Conservation (phyloP, 2,888 invertebrate genomes). For the Nomada hirtipes region DNA sequence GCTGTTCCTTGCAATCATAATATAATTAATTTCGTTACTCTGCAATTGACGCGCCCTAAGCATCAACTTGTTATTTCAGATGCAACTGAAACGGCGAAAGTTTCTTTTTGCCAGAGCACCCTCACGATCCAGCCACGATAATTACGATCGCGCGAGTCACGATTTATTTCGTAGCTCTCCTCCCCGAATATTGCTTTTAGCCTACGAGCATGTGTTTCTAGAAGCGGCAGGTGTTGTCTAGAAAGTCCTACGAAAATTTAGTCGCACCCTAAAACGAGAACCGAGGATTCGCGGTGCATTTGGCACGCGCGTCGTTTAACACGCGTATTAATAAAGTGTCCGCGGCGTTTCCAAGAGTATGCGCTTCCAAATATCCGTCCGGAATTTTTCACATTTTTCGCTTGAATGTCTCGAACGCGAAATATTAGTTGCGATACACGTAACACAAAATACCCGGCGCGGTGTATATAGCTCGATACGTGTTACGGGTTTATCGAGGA, state of each 20-base stretch:
- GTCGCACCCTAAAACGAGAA: conserved; percentile 24
- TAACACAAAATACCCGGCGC: conserved; percentile 21
- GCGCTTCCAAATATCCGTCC: conserved; percentile 29
- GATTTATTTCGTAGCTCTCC: not conserved
- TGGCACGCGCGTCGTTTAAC: conserved; percentile 42
- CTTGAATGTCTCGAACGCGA: conserved; percentile 12
- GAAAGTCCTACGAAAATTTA: conserved; percentile 5
- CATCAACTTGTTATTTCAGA: conserved; percentile 28
- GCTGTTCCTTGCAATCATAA: conserved; percentile 23
- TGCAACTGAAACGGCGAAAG: conserved; percentile 38
- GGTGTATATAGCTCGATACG: conserved; percentile 28
- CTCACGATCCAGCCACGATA: conserved; percentile 17
- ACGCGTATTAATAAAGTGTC: conserved; percentile 34
- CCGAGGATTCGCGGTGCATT: conserved; percentile 30
- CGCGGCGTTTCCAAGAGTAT: not conserved
- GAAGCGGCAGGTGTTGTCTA: not conserved
- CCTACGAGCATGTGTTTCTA: too few relatives aligned
- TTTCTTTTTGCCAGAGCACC: conserved; percentile 12
- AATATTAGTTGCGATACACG: conserved; percentile 38
- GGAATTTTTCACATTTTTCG: conserved; percentile 40
- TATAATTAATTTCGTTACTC: conserved; percentile 48
- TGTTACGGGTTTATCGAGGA: conserved; percentile 50
- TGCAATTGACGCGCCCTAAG: conserved; percentile 7
- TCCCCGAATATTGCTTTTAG: not conserved
- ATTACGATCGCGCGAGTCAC: conserved; percentile 29